phyloP scores from a whole-genome alignment of 2,797 vertebrate species.

The Argyrosomus regius region DNA sequence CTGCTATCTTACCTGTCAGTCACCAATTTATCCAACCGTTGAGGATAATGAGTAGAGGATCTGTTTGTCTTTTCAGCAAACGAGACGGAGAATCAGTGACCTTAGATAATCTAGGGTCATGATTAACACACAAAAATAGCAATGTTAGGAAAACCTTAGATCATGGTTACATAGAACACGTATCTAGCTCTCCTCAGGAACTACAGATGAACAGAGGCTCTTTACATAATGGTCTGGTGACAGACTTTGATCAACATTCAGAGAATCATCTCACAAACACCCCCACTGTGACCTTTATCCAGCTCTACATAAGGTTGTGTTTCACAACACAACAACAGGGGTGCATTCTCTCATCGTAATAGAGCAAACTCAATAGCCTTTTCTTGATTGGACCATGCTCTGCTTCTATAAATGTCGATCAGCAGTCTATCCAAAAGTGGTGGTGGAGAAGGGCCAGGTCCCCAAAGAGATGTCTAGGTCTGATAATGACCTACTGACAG shows the following conservation, averaged over 20 bases:
- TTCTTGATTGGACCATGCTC: slow-evolving; percentile 43
- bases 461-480: slow-evolving; percentile 70
- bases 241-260: slow-evolving; percentile 73
- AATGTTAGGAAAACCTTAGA: slow-evolving; percentile 45
- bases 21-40: slow-evolving; percentile 5
- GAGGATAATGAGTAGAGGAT: slow-evolving; percentile 24
- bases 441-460: slow-evolving; percentile 41
- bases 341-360: slow-evolving; percentile 41
- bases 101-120: slow-evolving; percentile 33
- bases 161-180: slow-evolving; percentile 41
- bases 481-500: slow-evolving; percentile 72
- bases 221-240: slow-evolving; percentile 52
- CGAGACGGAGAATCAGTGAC: slow-evolving; percentile 9
- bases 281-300: slow-evolving; percentile 43
- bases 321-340: slow-evolving; percentile 35
- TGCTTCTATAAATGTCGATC: slow-evolving; percentile 65
- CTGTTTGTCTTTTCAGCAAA: slow-evolving; percentile 11
- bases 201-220: slow-evolving; percentile 36
- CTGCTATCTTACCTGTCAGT: slow-evolving; percentile 39
- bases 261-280: slow-evolving; percentile 43
- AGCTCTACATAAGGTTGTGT: slow-evolving; percentile 22
- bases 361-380: slow-evolving; percentile 14
- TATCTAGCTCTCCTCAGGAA: slow-evolving; percentile 15
- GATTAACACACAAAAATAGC: slow-evolving; percentile 11
- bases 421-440: slow-evolving; percentile 52